phyloP scores from a whole-genome alignment of 2,888 invertebrate species.

The Ectemnius cavifrons region DNA sequence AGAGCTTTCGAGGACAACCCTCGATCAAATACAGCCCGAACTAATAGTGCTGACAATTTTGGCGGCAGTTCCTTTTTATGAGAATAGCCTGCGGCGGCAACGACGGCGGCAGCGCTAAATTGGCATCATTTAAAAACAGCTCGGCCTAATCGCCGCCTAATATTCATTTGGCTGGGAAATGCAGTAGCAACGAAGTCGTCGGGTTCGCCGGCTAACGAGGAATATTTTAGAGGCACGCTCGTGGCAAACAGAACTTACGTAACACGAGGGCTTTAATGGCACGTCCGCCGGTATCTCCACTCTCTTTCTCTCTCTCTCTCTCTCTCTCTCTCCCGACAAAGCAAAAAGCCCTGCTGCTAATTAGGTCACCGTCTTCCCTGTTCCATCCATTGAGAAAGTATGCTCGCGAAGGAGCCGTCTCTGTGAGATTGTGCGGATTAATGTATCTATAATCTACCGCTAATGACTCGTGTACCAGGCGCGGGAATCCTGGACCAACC shows the following conservation, averaged over 20 bases:
- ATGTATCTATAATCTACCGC: too few relatives aligned
- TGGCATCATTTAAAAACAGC: constrained; percentile 28
- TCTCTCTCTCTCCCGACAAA: too few relatives aligned
- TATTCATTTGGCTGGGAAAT: constrained; percentile 29
- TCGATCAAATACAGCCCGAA: constrained; percentile 30
- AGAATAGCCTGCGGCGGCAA: neutral
- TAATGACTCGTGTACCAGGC: too few relatives aligned
- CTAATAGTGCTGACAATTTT: constrained; percentile 37
- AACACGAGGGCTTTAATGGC: too few relatives aligned
- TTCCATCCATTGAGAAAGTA: too few relatives aligned
- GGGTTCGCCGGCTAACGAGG: neutral
- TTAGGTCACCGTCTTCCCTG: too few relatives aligned
- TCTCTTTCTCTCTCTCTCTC: too few relatives aligned
- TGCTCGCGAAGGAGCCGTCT: too few relatives aligned
- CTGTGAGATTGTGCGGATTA: too few relatives aligned
- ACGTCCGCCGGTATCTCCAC: too few relatives aligned
- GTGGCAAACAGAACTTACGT: constrained; percentile 1
- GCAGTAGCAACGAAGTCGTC: constrained; percentile 24
- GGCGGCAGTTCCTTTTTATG: constrained; percentile 16
- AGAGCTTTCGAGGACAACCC: constrained; percentile 28
- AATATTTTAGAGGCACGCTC: constrained; percentile 26
- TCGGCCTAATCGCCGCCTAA: constrained; percentile 23
- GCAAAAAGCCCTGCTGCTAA: constrained; percentile 13
- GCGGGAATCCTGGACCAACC: too few relatives aligned
- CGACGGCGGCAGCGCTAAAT: constrained; percentile 9